Evolutionary conservation across 1,140 invertebrate genomes (phyloP).

Genomic region (Paralvinella palmiformis): DNA sequence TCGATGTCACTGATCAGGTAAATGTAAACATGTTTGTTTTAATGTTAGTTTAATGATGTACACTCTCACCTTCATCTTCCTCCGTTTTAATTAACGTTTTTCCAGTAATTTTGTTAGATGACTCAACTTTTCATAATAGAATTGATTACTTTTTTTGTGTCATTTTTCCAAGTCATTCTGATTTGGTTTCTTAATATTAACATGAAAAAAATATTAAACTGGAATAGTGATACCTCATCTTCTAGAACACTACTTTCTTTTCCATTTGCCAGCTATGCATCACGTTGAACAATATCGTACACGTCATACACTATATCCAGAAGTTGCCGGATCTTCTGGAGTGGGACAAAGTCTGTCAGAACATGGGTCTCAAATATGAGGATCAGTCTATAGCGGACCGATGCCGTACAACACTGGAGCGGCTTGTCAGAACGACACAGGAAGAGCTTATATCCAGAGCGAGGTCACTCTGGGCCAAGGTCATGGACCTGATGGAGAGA

Average conservation of each 20-base stretch:
- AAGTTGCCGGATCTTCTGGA: slow-evolving; percentile 63
- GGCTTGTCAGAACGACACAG: slow-evolving; percentile 28
- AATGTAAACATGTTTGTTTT: slow-evolving; percentile 5
- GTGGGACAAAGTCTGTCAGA: slow-evolving; percentile 34
- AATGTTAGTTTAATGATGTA: not conserved
- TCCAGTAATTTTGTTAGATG: not conserved
- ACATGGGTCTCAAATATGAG: slow-evolving; percentile 29
- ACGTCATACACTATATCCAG: slow-evolving; percentile 74
- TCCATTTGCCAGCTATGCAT: slow-evolving; percentile 68
- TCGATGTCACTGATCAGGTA: slow-evolving; percentile 74
- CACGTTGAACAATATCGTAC: slow-evolving; percentile 85
- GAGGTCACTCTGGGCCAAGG: slow-evolving; percentile 27
- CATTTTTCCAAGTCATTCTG: not conserved
- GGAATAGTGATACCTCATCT: not conserved
- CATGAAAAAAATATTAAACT: not conserved
- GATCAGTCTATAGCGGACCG: slow-evolving; percentile 42
- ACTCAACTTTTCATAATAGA: not conserved
- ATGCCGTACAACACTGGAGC: slow-evolving; percentile 24
- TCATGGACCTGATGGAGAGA: slow-evolving; percentile 36
- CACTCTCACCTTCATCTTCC: not conserved
- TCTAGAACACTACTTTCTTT: slow-evolving; percentile 7
- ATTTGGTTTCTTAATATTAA: not conserved
- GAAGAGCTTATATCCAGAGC: slow-evolving; percentile 33
- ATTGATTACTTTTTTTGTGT: slow-evolving; percentile 1
- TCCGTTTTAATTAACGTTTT: not conserved